These are phyloP conservation scores for Callipepla californica DNA, from an alignment of 2,113 vertebrate genomes.

Conservation along the genomic window DNA sequence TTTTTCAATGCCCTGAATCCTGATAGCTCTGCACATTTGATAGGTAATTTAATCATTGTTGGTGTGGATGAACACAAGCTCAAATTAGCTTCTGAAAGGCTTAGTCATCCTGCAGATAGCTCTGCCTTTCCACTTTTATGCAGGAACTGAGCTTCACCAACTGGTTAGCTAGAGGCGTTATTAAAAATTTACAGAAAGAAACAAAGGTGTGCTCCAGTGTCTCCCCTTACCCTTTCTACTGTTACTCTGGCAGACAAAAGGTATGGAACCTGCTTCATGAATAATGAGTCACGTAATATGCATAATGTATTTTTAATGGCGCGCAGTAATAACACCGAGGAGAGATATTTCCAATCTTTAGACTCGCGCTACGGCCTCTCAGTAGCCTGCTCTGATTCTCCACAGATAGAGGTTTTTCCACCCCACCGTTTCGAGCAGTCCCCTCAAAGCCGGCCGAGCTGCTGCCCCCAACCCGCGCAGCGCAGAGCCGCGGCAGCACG, in stretches of 20 bases:
- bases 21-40: constrained; percentile 82
- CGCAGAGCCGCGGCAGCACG: background rate
- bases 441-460: background rate
- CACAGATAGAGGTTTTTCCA: constrained; percentile 4
- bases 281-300: constrained; percentile 86
- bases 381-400: constrained; percentile 84
- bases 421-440: background rate
- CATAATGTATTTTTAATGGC: constrained; percentile 85
- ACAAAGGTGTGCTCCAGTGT: constrained; percentile 84
- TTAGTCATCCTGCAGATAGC: constrained; percentile 76
- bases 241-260: constrained; percentile 85
- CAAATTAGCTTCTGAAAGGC: constrained; percentile 82
- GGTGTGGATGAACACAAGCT: constrained; percentile 79
- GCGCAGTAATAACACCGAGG: constrained; percentile 78
- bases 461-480: background rate
- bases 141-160: constrained; percentile 85
- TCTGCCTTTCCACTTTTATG: constrained; percentile 84
- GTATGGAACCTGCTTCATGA: constrained; percentile 82
- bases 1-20: constrained; percentile 80
- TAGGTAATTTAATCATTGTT: constrained; percentile 84
- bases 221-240: constrained; percentile 84
- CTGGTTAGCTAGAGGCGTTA: constrained; percentile 85
- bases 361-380: constrained; percentile 59
- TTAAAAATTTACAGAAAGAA: constrained; percentile 88
- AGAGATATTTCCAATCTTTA: constrained; percentile 83